Evolutionary conservation across 2,113 vertebrate genomes (phyloP), one percentile per base, ranked within the genome.

Genomic region (Pimephales promelas): DNA sequence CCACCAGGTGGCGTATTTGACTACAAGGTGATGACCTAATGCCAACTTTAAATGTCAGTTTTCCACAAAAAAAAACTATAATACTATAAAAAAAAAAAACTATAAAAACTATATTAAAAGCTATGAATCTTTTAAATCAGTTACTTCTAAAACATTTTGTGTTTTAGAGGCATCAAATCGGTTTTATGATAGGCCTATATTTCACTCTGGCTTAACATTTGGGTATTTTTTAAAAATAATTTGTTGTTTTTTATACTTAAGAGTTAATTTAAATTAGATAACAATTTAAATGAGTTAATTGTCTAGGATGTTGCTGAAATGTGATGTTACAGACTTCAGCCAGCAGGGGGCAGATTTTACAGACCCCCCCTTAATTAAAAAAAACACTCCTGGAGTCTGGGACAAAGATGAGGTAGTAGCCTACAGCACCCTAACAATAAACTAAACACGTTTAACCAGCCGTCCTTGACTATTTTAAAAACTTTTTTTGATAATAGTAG

Each of bases 381-480:
- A 34, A 82, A 6, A 81, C 74, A 88, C 87, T 54, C 75, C 77
- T 90, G 86, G 85, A 90, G 86, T 89, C 89, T 88, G 88, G 86
- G 91, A 91, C 89, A 92, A 92, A 92, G 92, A 92, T 90, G 92
- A 91, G 26, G 7, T 83, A 28, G 7, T 83, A n/a, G n/a, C n/a
- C n/a, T n/a, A 43, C 92, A 94, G 93, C 93, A 94, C 93, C 94
- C 93, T 89, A 86, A 86, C 87, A 70, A 36, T 26, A 31, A 28
- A 18, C 0, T 40, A 28, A 22, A 36, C 5, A 24, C 45, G 1
- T 54, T 13, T 59, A 57, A 78, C 22, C 49, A 22, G 73, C 74
- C 49, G 49, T 76, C 26, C 40, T 49, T n/a, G 36, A 59, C 26
- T 68, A 18, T 49, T 61, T 80, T 76, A 45, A 81, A 82, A 88